phyloP scores from a whole-genome alignment of 2,113 vertebrate genomes.

The Pterophyllum scalare region DNA sequence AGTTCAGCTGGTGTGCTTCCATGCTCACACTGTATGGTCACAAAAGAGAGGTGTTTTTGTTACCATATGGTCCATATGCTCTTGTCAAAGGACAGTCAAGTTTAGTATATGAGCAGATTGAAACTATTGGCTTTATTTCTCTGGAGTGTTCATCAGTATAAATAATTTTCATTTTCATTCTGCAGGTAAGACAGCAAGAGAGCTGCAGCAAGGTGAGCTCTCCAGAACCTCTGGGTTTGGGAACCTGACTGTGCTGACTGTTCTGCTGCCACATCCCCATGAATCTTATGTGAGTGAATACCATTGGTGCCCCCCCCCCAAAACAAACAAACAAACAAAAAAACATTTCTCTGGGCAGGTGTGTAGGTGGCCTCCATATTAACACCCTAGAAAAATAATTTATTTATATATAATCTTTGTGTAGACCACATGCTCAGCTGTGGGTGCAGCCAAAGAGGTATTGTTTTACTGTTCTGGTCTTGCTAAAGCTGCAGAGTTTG shows the following conservation, averaged over 20 bases:
- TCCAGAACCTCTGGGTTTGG: slow-evolving; percentile 19
- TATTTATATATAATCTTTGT: slow-evolving; percentile 34
- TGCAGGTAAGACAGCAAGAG: background rate
- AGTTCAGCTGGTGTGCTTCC: background rate
- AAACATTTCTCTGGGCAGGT: slow-evolving; percentile 70
- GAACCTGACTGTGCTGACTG: slow-evolving; percentile 31
- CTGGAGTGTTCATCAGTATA: background rate
- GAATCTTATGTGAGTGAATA: slow-evolving; percentile 54
- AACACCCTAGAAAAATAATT: slow-evolving; percentile 56
- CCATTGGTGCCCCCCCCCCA: slow-evolving; percentile 53
- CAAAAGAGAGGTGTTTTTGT: background rate
- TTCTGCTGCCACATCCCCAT: slow-evolving; percentile 63
- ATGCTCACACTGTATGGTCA: background rate
- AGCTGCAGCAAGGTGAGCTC: no score
- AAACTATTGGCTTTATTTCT: background rate
- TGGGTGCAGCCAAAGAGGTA: slow-evolving; percentile 20
- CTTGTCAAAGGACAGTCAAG: background rate
- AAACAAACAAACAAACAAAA: no score
- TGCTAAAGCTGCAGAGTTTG: slow-evolving; percentile 21
- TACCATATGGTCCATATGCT: background rate
- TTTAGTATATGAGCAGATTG: background rate
- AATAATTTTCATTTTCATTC: background rate
- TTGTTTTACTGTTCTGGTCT: slow-evolving; percentile 50
- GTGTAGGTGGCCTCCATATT: slow-evolving; percentile 61
- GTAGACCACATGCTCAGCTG: slow-evolving; percentile 32